A percentile compares a stretch with the other conserved stretches of the same genome.
phyloP scores from a whole-genome alignment of 2,113 vertebrate genomes.

The Pleuronectes platessa region DNA sequence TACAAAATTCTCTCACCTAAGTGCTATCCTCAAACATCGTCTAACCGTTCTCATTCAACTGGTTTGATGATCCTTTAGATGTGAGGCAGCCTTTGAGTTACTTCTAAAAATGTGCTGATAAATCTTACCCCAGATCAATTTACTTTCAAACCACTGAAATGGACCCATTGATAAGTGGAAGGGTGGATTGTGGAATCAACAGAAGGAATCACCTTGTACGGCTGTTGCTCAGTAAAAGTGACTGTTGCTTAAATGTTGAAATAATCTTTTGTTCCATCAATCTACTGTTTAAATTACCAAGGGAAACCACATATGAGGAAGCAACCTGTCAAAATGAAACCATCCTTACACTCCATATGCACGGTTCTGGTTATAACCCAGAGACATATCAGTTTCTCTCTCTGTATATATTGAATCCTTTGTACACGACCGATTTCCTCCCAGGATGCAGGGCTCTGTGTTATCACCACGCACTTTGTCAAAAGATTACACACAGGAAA shows the following conservation, averaged over 20 bases:
- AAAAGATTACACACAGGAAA: conserved; percentile 16
- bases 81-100: background rate
- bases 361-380: background rate
- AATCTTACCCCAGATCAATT: background rate
- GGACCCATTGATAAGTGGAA: conserved; percentile 3
- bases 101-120: conserved; percentile 31
- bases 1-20: too few species aligned
- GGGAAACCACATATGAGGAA: too few species aligned
- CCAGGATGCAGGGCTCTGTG: conserved; percentile 11
- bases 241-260: too few species aligned
- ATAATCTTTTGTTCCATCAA: too few species aligned
- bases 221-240: too few species aligned
- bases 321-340: too few species aligned
- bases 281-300: too few species aligned
- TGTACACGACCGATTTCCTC: background rate
- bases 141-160: background rate
- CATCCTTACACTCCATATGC: too few species aligned
- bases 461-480: conserved; percentile 30
- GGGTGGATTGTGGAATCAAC: background rate
- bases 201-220: too few species aligned
- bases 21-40: too few species aligned
- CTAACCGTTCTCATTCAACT: too few species aligned
- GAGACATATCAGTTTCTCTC: background rate
- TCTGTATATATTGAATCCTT: conserved; percentile 1
- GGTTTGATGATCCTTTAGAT: too few species aligned